Conservation (phyloP, 2,797 vertebrate species). For the Rhabdophis nuchalis region DNA sequence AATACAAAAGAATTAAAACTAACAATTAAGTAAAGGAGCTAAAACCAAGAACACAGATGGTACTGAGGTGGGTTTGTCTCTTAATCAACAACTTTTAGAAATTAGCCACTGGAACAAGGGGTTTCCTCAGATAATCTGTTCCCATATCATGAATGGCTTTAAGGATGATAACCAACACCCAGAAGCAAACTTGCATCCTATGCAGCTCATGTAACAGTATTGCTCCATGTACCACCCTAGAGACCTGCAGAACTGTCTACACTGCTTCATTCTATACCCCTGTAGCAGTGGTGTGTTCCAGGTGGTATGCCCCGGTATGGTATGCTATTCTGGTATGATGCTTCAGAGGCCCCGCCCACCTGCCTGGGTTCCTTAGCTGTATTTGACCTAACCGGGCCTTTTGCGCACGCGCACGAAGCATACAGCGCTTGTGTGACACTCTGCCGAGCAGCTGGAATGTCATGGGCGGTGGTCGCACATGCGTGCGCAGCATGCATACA, state of each 20-base stretch:
- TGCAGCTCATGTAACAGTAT: background rate
- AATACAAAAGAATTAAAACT: background rate
- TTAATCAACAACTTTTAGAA: background rate
- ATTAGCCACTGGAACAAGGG: background rate
- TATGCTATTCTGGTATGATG: too few relatives aligned
- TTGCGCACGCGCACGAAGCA: too few relatives aligned
- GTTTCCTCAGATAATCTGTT: background rate
- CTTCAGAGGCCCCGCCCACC: too few relatives aligned
- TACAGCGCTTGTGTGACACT: too few relatives aligned
- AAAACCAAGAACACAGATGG: background rate
- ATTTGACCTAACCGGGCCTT: too few relatives aligned
- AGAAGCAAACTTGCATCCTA: background rate
- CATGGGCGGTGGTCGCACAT: too few relatives aligned
- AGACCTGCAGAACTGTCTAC: background rate
- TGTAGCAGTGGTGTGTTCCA: too few relatives aligned
- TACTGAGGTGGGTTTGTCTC: background rate
- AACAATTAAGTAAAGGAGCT: background rate
- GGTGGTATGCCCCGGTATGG: too few relatives aligned
- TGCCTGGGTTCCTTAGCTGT: too few relatives aligned
- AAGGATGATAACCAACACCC: background rate
- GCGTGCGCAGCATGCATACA: too few relatives aligned
- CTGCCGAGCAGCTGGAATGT: too few relatives aligned
- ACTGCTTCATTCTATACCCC: background rate
- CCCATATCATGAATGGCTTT: background rate
- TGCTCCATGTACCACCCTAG: background rate